Percentiles rank a stretch among this genome's conserved stretches.
Conservation (phyloP, 1,140 invertebrate genomes). For the Nebria ingens region DNA sequence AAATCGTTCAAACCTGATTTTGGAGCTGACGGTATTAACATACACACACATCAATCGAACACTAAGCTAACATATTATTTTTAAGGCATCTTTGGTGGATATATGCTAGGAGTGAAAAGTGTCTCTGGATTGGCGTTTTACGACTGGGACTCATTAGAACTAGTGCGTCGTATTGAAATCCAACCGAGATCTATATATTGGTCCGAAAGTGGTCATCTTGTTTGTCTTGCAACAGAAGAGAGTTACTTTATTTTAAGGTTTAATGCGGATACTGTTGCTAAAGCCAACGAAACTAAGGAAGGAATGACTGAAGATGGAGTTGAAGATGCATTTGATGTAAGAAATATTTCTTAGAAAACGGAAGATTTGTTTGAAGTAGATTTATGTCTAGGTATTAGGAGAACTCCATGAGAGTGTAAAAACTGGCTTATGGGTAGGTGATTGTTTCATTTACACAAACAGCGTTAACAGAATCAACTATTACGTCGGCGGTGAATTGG, state of each 20-base stretch:
- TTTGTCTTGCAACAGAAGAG: constrained; percentile 92
- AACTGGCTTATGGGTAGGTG: constrained; percentile 96
- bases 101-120: constrained; percentile 87
- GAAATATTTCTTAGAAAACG: constrained; percentile 8
- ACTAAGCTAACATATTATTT: constrained; percentile 16
- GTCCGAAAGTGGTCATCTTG: constrained; percentile 91
- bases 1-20: constrained; percentile 93
- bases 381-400: constrained; percentile 54
- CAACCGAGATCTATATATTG: constrained; percentile 90
- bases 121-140: constrained; percentile 88
- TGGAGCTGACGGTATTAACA: constrained; percentile 75
- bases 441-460: constrained; percentile 99
- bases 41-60: not conserved
- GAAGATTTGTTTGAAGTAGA: not conserved
- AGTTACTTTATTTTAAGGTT: constrained; percentile 94
- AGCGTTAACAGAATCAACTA: constrained; percentile 96
- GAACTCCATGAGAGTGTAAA: constrained; percentile 90
- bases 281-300: constrained; percentile 62
- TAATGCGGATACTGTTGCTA: constrained; percentile 63
- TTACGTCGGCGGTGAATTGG: constrained; percentile 97
- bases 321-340: constrained; percentile 93
- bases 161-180: constrained; percentile 92
- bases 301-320: constrained; percentile 85
- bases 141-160: constrained; percentile 91
- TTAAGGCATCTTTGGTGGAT: constrained; percentile 89